These are phyloP conservation scores for Tenodera sinensis DNA, from an alignment of 2,888 invertebrate species.

Conservation along the genomic window DNA sequence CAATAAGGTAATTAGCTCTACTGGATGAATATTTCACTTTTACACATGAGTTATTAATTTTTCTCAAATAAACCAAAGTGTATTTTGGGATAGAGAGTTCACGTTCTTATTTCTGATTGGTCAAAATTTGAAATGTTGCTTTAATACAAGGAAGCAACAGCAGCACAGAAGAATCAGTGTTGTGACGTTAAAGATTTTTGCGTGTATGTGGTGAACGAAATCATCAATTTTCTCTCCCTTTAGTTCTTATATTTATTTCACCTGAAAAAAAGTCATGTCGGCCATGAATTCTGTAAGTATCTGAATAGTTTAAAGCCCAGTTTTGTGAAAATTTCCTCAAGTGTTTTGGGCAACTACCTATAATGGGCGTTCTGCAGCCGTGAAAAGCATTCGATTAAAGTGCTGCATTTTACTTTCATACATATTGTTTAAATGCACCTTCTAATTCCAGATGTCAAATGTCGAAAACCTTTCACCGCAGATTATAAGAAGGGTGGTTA, in stretches of 20 bases:
- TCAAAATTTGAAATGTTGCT: constrained; percentile 30
- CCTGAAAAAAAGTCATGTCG: background rate
- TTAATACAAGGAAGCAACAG: constrained; percentile 1
- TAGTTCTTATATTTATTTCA: background rate
- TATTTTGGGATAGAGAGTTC: background rate
- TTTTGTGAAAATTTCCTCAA: background rate
- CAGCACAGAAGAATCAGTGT: constrained; percentile 12
- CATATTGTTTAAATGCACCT: background rate
- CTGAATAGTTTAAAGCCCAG: background rate
- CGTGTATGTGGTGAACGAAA: constrained; percentile 7
- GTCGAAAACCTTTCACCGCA: constrained; percentile 95
- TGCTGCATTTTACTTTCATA: background rate
- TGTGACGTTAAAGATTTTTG: constrained; percentile 35
- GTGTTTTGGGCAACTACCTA: background rate
- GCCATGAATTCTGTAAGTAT: background rate
- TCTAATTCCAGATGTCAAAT: constrained; percentile 68
- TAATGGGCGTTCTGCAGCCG: background rate
- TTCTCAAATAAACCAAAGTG: background rate
- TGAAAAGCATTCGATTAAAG: background rate
- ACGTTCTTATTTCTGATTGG: constrained; percentile 37
- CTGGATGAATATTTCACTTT: background rate
- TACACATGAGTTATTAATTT: background rate
- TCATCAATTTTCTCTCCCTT: background rate
- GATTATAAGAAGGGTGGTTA: constrained; percentile 80
- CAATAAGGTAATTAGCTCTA: background rate